Conservation (phyloP, 1,140 invertebrate genomes). For the Bilobella aurantiaca region DNA sequence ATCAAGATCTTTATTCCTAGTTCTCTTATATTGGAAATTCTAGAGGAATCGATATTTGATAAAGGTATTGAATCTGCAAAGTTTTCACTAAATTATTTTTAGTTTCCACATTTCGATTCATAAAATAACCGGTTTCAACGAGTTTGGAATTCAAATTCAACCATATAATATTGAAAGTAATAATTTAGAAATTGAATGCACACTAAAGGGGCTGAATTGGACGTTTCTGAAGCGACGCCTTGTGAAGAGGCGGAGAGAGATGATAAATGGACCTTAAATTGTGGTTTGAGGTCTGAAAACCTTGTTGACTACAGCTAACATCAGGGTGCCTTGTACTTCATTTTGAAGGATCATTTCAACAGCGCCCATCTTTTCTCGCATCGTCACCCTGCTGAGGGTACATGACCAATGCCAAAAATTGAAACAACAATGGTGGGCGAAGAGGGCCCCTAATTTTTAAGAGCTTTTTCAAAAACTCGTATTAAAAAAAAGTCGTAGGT, state of each 20-base stretch:
- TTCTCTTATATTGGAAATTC: no score
- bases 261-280: slow-evolving; percentile 32
- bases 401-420: background rate
- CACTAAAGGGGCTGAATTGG: background rate
- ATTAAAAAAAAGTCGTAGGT: background rate
- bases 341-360: background rate
- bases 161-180: no score
- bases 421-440: background rate
- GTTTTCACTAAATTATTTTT: no score
- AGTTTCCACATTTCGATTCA: no score
- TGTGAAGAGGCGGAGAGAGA: slow-evolving; percentile 5
- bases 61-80: no score
- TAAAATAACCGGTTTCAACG: no score
- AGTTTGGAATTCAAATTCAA: no score
- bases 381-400: background rate
- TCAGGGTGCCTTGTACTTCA: background rate
- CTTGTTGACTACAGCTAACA: background rate
- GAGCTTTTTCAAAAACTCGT: no score
- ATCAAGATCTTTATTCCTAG: no score
- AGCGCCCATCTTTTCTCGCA: slow-evolving; percentile 1
- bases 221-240: background rate
- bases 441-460: background rate
- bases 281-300: slow-evolving; percentile 1
- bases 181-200: no score
- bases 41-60: no score